These are phyloP conservation scores for Perithous albicinctus DNA, from an alignment of 2,888 invertebrate species.

Conservation along the genomic window DNA sequence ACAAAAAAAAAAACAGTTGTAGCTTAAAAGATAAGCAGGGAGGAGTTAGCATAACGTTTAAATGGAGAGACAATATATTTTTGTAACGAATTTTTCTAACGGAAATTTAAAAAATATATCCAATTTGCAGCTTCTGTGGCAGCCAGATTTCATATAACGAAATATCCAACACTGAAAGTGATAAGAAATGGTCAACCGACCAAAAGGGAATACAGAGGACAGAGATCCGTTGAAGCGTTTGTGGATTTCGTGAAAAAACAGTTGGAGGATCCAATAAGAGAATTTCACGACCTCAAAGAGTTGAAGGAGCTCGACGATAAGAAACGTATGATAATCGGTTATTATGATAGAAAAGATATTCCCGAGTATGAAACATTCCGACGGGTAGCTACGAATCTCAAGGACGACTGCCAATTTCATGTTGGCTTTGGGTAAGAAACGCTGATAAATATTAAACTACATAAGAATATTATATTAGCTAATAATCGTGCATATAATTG, in stretches of 20 bases:
- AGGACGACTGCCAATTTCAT: constrained; percentile 98
- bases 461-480: background rate
- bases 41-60: too few species aligned
- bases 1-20: too few species aligned
- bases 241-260: constrained; percentile 95
- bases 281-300: constrained; percentile 91
- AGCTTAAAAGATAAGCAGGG: too few species aligned
- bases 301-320: constrained; percentile 91
- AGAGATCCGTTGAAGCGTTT: constrained; percentile 96
- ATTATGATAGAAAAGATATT: constrained; percentile 93
- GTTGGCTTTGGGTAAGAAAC: constrained; percentile 93
- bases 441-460: background rate
- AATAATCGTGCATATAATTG: background rate
- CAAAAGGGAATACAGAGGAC: constrained; percentile 95
- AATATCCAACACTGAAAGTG: constrained; percentile 99
- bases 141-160: constrained; percentile 96
- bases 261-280: constrained; percentile 93
- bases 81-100: background rate
- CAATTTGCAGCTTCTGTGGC: constrained; percentile 89
- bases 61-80: too few species aligned
- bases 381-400: constrained; percentile 93
- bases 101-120: background rate
- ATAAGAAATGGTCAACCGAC: constrained; percentile 96
- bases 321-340: constrained; percentile 95
- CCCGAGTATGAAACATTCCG: constrained; percentile 93